Percentiles rank a stretch among this genome's conserved stretches.
These are phyloP conservation scores for Drosophila macrospina DNA, from an alignment of 2,888 invertebrate species.

Conservation along the genomic window DNA sequence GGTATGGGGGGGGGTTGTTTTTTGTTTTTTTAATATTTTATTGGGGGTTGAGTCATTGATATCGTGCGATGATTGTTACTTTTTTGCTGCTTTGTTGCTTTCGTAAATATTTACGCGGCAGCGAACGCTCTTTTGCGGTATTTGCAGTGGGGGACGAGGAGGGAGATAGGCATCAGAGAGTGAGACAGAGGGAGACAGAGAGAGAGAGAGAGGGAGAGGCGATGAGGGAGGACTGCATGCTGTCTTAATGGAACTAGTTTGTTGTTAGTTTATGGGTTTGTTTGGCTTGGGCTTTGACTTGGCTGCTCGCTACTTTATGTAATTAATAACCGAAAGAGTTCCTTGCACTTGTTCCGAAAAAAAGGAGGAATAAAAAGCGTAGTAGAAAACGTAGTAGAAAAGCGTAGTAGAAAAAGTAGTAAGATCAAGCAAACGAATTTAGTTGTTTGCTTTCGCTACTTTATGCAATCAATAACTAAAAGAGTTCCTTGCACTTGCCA, in stretches of 20 bases:
- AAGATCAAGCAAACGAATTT: too few relatives aligned
- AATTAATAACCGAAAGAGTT: slow-evolving; percentile 17
- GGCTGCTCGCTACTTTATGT: slow-evolving; percentile 32
- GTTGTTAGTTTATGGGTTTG: slow-evolving; percentile 28
- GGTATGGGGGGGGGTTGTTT: neutral
- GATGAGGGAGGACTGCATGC: neutral
- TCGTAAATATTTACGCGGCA: slow-evolving; percentile 49
- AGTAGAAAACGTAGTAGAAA: neutral
- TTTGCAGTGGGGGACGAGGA: neutral
- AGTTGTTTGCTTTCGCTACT: slow-evolving; percentile 7
- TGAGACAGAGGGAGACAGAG: neutral
- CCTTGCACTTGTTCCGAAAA: too few relatives aligned
- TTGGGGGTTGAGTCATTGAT: slow-evolving; percentile 40
- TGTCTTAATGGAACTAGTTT: slow-evolving; percentile 28
- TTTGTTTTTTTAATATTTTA: too few relatives aligned
- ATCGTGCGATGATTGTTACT: slow-evolving; percentile 51
- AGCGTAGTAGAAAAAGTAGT: neutral
- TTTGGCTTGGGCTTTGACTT: slow-evolving; percentile 25
- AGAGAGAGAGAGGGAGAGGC: neutral
- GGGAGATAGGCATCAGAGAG: neutral
- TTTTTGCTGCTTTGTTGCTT: slow-evolving; percentile 30
- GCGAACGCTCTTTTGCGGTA: slow-evolving; percentile 31
- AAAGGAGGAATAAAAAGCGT: neutral
- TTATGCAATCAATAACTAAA: slow-evolving; percentile 28
- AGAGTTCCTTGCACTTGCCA: too few relatives aligned